These are phyloP conservation scores for Proales similis DNA, from an alignment of 1,140 invertebrate genomes.

Conservation along the genomic window DNA sequence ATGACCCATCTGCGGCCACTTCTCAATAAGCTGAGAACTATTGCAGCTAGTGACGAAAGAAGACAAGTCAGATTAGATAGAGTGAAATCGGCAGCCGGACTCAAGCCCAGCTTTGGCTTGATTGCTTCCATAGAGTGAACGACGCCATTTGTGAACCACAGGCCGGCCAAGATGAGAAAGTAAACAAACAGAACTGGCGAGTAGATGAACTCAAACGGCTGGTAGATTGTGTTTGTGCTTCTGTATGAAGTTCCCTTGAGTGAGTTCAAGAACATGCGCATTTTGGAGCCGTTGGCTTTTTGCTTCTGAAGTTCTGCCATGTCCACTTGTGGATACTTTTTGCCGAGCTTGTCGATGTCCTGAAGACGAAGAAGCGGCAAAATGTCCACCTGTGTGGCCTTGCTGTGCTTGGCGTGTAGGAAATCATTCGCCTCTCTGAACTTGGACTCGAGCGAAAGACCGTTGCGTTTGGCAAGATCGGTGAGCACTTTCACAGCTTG, in stretches of 20 bases:
- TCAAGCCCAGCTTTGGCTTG: background rate
- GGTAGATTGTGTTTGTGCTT: constrained; percentile 35
- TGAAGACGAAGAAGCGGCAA: constrained; percentile 14
- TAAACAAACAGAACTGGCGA: constrained; percentile 34
- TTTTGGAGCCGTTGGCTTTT: constrained; percentile 29
- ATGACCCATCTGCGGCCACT: constrained; percentile 34
- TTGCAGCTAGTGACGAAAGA: background rate
- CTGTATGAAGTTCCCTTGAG: constrained; percentile 24
- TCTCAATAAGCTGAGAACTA: background rate
- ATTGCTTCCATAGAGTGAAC: constrained; percentile 17
- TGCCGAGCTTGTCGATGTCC: constrained; percentile 17
- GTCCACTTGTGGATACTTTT: constrained; percentile 36
- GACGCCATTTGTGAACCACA: constrained; percentile 33
- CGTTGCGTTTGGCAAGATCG: constrained; percentile 11
- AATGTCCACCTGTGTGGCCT: constrained; percentile 35
- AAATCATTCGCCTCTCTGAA: constrained; percentile 36
- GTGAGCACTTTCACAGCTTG: constrained; percentile 20
- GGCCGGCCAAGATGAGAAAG: constrained; percentile 12
- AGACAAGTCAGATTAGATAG: constrained; percentile 8
- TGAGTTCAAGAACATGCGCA: constrained; percentile 30
- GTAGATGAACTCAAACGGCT: constrained; percentile 33
- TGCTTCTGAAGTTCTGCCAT: constrained; percentile 35
- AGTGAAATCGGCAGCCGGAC: background rate
- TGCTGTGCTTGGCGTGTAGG: constrained; percentile 21
- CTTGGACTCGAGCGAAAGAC: constrained; percentile 22